These are phyloP conservation scores for Pachymerium ferrugineum DNA, from an alignment of 2,888 invertebrate genomes.

Conservation along the genomic window DNA sequence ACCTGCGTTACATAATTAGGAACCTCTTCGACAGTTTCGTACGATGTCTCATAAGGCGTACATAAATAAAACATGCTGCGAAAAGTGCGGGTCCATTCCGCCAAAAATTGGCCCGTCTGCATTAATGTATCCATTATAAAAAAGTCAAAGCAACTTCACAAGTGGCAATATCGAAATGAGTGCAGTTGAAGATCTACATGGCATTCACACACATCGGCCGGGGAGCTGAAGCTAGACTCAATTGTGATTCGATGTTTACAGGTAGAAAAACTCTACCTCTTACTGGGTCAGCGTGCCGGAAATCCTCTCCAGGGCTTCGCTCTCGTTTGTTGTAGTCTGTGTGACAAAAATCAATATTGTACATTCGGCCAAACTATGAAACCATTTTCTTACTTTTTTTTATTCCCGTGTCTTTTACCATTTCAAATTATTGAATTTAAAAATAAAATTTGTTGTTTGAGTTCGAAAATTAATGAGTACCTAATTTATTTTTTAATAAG, in stretches of 20 bases:
- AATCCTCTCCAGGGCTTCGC: constrained; percentile 12
- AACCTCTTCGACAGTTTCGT: constrained; percentile 57
- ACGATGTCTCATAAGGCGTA: constrained; percentile 31
- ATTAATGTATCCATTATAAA: neutral
- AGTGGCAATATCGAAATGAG: neutral
- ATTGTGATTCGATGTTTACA: no score
- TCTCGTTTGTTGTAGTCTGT: constrained; percentile 12
- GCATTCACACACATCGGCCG: neutral
- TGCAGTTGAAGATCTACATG: neutral
- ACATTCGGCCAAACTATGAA: neutral
- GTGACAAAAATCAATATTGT: neutral
- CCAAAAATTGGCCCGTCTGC: neutral
- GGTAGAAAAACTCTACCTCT: neutral
- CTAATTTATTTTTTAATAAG: no score
- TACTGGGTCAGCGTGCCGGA: neutral
- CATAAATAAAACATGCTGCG: constrained; percentile 32
- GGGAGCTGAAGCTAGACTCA: neutral
- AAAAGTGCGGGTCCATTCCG: constrained; percentile 27
- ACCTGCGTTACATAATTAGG: constrained; percentile 72
- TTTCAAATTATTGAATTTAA: no score
- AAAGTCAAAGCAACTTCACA: neutral
- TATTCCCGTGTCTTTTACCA: no score
- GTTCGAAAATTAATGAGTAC: no score
- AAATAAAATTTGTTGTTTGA: no score
- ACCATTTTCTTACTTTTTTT: no score